These are phyloP conservation scores for Enteromius argenteus DNA, from an alignment of 2,797 vertebrate species.

Conservation along the genomic window DNA sequence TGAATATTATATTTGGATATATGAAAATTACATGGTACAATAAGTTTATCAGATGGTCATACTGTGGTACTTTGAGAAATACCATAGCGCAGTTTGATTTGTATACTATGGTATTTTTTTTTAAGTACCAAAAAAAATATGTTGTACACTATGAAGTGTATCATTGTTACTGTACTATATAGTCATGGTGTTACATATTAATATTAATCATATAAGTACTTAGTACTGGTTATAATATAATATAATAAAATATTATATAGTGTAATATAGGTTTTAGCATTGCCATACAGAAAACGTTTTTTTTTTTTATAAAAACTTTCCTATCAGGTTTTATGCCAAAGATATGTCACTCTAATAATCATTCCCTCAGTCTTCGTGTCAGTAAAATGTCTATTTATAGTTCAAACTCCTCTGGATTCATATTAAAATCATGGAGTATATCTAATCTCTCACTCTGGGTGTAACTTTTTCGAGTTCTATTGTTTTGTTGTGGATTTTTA, in stretches of 20 bases:
- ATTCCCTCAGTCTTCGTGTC: neutral
- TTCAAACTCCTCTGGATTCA: neutral
- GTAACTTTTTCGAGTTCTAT: constrained; percentile 34
- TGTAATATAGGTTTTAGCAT: neutral
- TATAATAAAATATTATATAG: neutral
- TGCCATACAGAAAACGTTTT: too few relatives aligned
- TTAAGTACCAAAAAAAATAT: neutral
- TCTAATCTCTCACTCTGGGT: constrained; percentile 20
- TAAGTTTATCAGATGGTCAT: too few relatives aligned
- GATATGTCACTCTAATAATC: neutral
- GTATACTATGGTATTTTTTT: neutral
- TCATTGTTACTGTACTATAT: neutral
- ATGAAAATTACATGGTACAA: too few relatives aligned
- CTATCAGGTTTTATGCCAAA: neutral
- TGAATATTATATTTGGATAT: too few relatives aligned
- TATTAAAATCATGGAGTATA: constrained; percentile 6
- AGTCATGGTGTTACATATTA: neutral
- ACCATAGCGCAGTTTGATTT: neutral
- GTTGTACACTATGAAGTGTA: neutral
- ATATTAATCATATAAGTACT: neutral
- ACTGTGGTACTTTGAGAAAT: too few relatives aligned
- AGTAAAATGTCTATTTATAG: constrained; percentile 9
- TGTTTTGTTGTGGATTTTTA: constrained; percentile 38
- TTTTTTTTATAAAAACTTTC: neutral
- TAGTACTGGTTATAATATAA: neutral